Evolutionary conservation across 1,140 invertebrate species (phyloP).

Genomic region (Uloborus diversus): DNA sequence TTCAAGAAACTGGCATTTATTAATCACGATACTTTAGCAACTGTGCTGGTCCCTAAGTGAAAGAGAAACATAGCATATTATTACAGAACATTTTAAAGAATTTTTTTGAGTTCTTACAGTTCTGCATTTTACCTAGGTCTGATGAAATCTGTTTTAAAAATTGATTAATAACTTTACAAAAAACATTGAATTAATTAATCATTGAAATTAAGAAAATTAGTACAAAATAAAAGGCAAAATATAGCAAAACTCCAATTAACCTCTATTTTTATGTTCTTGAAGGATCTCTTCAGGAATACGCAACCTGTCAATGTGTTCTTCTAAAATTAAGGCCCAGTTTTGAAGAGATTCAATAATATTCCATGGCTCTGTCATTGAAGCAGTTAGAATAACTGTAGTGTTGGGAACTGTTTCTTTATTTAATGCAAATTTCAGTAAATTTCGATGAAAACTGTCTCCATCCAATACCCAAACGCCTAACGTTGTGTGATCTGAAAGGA

Average conservation of each 20-base stretch:
- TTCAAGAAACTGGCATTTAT: no score
- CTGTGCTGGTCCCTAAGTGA: no score
- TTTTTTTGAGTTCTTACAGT: background rate
- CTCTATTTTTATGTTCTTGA: conserved; percentile 65
- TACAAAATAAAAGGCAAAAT: background rate
- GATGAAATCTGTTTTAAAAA: background rate
- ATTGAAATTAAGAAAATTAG: background rate
- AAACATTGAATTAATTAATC: background rate
- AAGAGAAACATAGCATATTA: background rate
- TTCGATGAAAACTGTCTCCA: conserved; percentile 91
- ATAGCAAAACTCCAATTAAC: background rate
- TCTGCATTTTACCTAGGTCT: no score
- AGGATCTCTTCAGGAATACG: conserved; percentile 76
- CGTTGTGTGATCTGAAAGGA: conserved; percentile 48
- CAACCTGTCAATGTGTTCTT: conserved; percentile 92
- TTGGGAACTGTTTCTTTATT: conserved; percentile 89
- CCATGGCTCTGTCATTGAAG: conserved; percentile 97
- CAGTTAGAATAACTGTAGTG: conserved; percentile 92
- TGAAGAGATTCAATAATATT: conserved; percentile 91
- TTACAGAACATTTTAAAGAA: background rate
- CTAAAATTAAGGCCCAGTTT: conserved; percentile 87
- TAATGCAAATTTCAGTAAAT: conserved; percentile 91
- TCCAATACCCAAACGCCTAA: conserved; percentile 74
- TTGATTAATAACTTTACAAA: background rate
- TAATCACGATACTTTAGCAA: no score